Base-by-base conservation (phyloP, 2,797 vertebrate genomes). In the Enteromius mattozi region DNA sequence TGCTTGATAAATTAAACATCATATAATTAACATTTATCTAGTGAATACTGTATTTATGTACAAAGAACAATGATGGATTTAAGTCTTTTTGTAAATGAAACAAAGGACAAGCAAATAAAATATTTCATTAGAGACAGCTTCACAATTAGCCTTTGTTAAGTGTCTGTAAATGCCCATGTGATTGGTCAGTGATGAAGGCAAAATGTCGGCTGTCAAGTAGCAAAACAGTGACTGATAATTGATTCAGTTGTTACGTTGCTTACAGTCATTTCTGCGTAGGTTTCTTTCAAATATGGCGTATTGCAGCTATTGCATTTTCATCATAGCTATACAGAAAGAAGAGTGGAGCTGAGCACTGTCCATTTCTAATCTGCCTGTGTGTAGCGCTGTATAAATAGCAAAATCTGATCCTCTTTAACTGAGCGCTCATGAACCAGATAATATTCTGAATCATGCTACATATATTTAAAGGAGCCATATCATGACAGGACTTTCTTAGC, bases 331-430 rank as follows among this genome's bases (percentile, higher is more conserved):
- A 24, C 40, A 75, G 78, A 37, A 59, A 79, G 87, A 42, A 19
- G 45, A 16, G 69, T 47, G 8, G 74, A 78, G 84, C 33, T 80
- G 87, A 85, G 88, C 76, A 84, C 89, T 88, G 87, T 91, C 83
- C 69, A 78, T 87, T 87, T 89, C 81, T 92, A 94, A 93, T 94
- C 91, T 91, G 59, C 82, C 86, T 49, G 59, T 82, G 86, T 89
- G 88, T 66, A 79, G n/a, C 49, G 37, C 63, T 59, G 82, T 94
- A 94, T 93, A 93, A 94, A 94, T 94, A 94, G 91, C 91, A 82
- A 93, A 93, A 94, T 90, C 85, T 91, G 92, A 95, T 94, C 93
- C 91, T 91, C 91, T 92, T 92, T 93, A 86, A 91, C 88, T 78
- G 83, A 90, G 87, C 89, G 91, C 91, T 88, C 92, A 89, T 92